Evolutionary conservation across 2,113 vertebrate species (phyloP), one percentile per base, ranked within the genome.

Genomic region (Callaeas wilsoni): DNA sequence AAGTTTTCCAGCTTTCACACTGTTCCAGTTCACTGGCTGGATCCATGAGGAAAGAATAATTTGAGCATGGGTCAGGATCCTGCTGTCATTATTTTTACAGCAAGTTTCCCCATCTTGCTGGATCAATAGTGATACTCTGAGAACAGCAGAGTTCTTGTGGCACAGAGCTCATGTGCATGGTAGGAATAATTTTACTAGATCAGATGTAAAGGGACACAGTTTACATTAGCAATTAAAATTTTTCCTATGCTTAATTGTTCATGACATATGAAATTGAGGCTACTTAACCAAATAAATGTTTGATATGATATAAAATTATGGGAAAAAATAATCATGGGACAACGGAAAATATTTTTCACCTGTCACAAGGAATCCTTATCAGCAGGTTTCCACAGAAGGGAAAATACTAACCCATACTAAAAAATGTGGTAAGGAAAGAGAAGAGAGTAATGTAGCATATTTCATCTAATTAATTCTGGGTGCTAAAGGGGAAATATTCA

Each of bases 21-120:
- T 32, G 84, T 98, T 97, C 59, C 92, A 95, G 92, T 94, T 97
- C 96, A 94, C 56, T 95, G 83, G 56, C 20, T 79, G 64, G 88
- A 94, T 94, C 60, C 60, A 37, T 10, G 47, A 93, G 55, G 69
- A 84, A 91, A 81, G 76, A 96, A 90, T 30, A 82, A 39, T 89
- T 37, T 75, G 42, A 93, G 13, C 80, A 62, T 3, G 94, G 95
- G 91, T 97, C 96, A 96, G 56, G 67, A n/a, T 53, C 67, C 39
- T 62, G 68, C 69, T 96, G 94, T 93, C 93, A 82, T 82, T 87
- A 70, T 78, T 94, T 94, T 85, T 76, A 89, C n/a, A 89, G 62
- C 47, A 80, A 88, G 39, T 65, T 87, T 89, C 75, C 86, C 73
- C 44, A 75, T 19, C 17, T 3, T 69, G n/a, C 53, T 89, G 50